Conservation (phyloP, 1,140 invertebrate species). For the Ceratina calcarata region DNA sequence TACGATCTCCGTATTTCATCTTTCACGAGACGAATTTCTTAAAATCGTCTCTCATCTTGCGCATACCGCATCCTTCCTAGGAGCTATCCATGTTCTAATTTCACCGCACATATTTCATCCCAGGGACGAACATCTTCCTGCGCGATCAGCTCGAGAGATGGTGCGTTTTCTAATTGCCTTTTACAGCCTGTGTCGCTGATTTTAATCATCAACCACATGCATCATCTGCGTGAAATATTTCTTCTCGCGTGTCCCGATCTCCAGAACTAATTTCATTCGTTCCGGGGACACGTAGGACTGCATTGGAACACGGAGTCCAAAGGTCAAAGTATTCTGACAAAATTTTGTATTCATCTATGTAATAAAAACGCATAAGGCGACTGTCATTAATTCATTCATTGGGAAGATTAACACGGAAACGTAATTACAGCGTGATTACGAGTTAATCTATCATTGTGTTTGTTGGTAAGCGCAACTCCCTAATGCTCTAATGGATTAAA, state of each 20-base stretch:
- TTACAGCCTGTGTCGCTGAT: not conserved
- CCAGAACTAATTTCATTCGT: too few relatives aligned
- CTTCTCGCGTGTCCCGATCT: not conserved
- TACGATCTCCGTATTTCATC: slow-evolving; percentile 2
- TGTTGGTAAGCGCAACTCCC: slow-evolving; percentile 14
- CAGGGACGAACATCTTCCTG: not conserved
- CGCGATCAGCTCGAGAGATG: slow-evolving; percentile 6
- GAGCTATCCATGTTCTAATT: slow-evolving; percentile 11
- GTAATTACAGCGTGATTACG: slow-evolving; percentile 1
- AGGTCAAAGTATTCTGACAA: not conserved
- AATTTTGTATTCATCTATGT: not conserved
- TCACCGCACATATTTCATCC: slow-evolving; percentile 29
- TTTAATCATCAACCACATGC: not conserved
- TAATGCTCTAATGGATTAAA: not conserved
- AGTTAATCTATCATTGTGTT: slow-evolving; percentile 22
- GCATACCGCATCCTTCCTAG: not conserved
- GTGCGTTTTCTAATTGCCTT: slow-evolving; percentile 2
- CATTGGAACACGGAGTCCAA: too few relatives aligned
- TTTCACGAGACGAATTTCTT: not conserved
- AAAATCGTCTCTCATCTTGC: not conserved
- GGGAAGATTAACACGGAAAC: slow-evolving; percentile 1
- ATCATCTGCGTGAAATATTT: slow-evolving; percentile 13
- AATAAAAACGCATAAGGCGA: too few relatives aligned
- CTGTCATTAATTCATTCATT: not conserved
- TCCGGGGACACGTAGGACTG: too few relatives aligned